Evolutionary conservation across 2,113 vertebrate genomes (phyloP), one percentile per base, ranked within the genome.

Genomic region (Diadophis punctatus): DNA sequence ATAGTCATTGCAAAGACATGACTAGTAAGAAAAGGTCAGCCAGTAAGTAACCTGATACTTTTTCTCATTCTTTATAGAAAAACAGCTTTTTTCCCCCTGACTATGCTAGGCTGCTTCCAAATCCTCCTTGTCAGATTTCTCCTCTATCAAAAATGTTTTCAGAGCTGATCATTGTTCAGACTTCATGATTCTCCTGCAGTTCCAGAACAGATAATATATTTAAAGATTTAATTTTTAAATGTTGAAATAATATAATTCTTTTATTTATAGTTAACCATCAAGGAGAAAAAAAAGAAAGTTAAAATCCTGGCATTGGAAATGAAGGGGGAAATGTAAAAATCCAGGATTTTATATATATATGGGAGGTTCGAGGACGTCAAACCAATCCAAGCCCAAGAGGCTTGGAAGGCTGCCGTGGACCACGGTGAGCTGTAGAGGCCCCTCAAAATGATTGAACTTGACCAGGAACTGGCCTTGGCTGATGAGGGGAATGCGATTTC

Each of bases 11-110:
- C 74, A 92, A 95, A 91, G 91, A 86, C 55, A 51, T 63, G 43
- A 84, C 14, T 86, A 56, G 91, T 94, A 56, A 94, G 74, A 22
- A 56, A 34, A 92, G 93, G 91, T 68, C 46, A 89, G 52, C 0
- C 1, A 10, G 55, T 3, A 27, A 80, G 63, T 68, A 68, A 68
- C 48, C 12, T 90, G 89, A 91, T 14, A 94, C 49, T 91, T 90
- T 25, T 94, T 90, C 1, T 86, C 25, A 55, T 91, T 51, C 46
- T 2, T 2, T 2, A 1, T 87, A 9, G 48, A 8, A 7, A 20
- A 46, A 27, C 18, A 74, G n/a, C 63, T 74, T 74, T 18, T 18
- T 20, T 1, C 0, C 30, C 25, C 60, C 16, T 39, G 16, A 34
- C 68, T 7, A 74, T 34, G 30, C 14, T 74, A 74, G 30, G n/a